Evolutionary conservation across 2,888 invertebrate species (phyloP).

Genomic region (Mesorhabditis spiculigera): DNA sequence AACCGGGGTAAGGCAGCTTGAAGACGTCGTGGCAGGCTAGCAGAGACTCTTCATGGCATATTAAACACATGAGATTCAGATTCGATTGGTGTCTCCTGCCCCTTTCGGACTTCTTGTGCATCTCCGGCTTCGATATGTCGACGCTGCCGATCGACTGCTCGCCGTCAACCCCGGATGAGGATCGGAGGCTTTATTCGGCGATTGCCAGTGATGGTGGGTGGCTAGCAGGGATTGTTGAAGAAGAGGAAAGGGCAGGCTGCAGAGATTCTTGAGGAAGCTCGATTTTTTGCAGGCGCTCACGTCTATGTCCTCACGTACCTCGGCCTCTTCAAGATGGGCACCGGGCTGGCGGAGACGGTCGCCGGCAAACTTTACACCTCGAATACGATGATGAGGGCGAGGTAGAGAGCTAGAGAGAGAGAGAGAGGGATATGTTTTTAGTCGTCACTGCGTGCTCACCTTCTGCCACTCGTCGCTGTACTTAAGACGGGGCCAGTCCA

Average conservation of each 20-base stretch:
- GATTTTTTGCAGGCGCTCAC: conserved; percentile 69
- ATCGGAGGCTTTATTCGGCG: conserved; percentile 61
- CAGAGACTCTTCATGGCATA: too few species aligned
- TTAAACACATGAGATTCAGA: conserved; percentile 14
- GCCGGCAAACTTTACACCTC: conserved; percentile 83
- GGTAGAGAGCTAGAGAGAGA: conserved; percentile 17
- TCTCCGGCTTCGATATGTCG: conserved; percentile 34
- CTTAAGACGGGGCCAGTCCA: conserved; percentile 49
- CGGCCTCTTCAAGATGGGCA: conserved; percentile 86
- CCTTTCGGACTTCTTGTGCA: conserved; percentile 24
- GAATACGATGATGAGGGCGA: conserved; percentile 71
- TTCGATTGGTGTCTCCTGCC: conserved; percentile 26
- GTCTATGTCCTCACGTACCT: conserved; percentile 78
- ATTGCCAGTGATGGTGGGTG: conserved; percentile 64
- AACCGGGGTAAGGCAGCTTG: conserved; percentile 10
- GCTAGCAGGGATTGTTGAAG: background rate
- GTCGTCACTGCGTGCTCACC: conserved; percentile 44
- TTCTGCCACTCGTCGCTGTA: conserved; percentile 53
- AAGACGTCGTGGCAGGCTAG: background rate
- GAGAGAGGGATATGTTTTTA: conserved; percentile 16
- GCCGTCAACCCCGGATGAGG: conserved; percentile 41
- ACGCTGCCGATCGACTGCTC: conserved; percentile 30
- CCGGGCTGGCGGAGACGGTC: conserved; percentile 87
- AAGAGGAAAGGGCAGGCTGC: too few species aligned
- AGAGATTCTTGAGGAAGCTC: background rate